phyloP scores from a whole-genome alignment of 2,888 invertebrate genomes.

The Scaptomyza flava region DNA sequence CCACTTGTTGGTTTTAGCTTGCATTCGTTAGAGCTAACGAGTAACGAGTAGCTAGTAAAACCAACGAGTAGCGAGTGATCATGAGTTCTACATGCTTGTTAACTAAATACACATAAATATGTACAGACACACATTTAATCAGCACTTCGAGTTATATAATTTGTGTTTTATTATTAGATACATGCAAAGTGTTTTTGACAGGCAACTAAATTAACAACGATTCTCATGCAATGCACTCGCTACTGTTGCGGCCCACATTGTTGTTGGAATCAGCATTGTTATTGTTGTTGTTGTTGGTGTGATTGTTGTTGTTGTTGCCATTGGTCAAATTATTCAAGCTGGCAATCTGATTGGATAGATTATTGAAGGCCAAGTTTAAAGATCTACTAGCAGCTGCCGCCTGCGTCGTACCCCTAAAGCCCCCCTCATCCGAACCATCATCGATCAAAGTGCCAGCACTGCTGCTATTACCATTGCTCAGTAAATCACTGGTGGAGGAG shows the following conservation, averaged over 20 bases:
- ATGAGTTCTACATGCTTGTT: constrained; percentile 50
- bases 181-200: constrained; percentile 26
- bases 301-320: constrained; percentile 23
- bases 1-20: constrained; percentile 7
- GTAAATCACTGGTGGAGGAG: constrained; percentile 70
- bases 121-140: constrained; percentile 31
- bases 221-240: constrained; percentile 82
- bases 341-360: constrained; percentile 68
- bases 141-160: constrained; percentile 5
- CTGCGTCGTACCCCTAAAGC: constrained; percentile 48
- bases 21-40: not conserved
- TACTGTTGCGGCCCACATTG: constrained; percentile 71
- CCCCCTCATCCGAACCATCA: constrained; percentile 56
- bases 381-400: constrained; percentile 63
- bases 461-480: constrained; percentile 69
- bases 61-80: constrained; percentile 11
- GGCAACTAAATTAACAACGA: constrained; percentile 63
- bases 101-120: constrained; percentile 41
- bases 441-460: constrained; percentile 76
- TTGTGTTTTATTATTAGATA: constrained; percentile 29
- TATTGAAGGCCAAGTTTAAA: constrained; percentile 63
- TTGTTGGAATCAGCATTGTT: constrained; percentile 66
- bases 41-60: constrained; percentile 14
- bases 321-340: constrained; percentile 64
- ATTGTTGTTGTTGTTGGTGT: constrained; percentile 51